Evolutionary conservation across 2,888 invertebrate species (phyloP).

Genomic region (Leptopilina syphax): DNA sequence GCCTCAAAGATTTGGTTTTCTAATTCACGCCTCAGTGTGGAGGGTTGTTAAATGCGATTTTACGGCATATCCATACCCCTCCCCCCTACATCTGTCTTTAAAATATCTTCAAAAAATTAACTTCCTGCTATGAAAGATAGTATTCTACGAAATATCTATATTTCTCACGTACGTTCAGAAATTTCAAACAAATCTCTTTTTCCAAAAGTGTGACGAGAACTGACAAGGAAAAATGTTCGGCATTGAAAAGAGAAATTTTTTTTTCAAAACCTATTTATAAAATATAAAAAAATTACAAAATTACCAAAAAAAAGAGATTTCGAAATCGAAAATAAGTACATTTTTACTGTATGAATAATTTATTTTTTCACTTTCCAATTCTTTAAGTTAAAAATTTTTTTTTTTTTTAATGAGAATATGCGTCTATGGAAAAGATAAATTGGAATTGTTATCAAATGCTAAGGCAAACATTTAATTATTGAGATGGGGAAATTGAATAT

Average conservation of each 20-base stretch:
- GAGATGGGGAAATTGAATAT: background rate
- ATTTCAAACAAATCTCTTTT: constrained; percentile 17
- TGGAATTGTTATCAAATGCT: background rate
- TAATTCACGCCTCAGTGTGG: constrained; percentile 21
- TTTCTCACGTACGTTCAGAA: constrained; percentile 21
- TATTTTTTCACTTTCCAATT: too few relatives aligned
- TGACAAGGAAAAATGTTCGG: background rate
- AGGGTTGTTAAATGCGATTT: constrained; percentile 36
- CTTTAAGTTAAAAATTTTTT: too few relatives aligned
- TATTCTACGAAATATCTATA: constrained; percentile 28
- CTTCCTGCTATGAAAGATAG: constrained; percentile 8
- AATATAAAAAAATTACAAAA: background rate
- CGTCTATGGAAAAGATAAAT: too few relatives aligned
- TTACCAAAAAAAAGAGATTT: background rate
- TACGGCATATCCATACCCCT: constrained; percentile 42
- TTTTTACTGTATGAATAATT: too few relatives aligned
- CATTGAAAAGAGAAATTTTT: background rate
- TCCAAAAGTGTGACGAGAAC: background rate
- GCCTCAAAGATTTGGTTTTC: constrained; percentile 9
- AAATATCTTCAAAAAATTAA: constrained; percentile 25
- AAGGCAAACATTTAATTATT: constrained; percentile 6
- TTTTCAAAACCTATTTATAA: background rate
- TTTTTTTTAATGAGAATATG: too few relatives aligned
- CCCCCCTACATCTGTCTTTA: constrained; percentile 36
- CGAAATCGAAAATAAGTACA: background rate